A percentile compares a stretch with the other conserved stretches of the same genome.
Evolutionary conservation across 2,113 vertebrate genomes (phyloP).

Genomic region (Gymnocephalus cernua): DNA sequence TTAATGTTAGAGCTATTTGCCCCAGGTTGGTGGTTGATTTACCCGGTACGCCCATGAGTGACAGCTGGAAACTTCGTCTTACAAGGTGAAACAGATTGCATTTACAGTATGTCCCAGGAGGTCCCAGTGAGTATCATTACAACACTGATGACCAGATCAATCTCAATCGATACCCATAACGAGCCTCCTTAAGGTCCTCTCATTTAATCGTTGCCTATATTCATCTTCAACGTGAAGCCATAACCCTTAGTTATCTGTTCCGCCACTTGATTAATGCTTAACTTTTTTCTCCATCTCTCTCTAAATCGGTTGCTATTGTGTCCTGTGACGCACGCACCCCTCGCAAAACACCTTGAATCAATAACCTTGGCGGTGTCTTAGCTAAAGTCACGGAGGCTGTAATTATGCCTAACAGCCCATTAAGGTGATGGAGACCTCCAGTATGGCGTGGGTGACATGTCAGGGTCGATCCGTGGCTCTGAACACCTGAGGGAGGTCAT

Average conservation of each 20-base stretch:
- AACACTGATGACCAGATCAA: conserved; percentile 61
- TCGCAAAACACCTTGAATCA: conserved; percentile 49
- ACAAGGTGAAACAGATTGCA: conserved; percentile 55
- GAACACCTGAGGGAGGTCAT: conserved; percentile 26
- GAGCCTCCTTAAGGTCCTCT: conserved; percentile 42
- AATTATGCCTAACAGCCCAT: conserved; percentile 71
- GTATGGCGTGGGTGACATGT: conserved; percentile 21
- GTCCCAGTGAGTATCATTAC: conserved; percentile 45
- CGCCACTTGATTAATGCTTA: conserved; percentile 19
- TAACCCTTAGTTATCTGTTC: conserved; percentile 24
- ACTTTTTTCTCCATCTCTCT: not conserved
- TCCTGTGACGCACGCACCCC: conserved; percentile 18
- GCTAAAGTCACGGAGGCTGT: conserved; percentile 63
- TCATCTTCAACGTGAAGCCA: conserved; percentile 25
- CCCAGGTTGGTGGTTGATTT: conserved; percentile 38
- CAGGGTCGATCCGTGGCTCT: conserved; percentile 38
- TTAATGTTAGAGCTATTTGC: not conserved
- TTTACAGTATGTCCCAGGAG: conserved; percentile 39
- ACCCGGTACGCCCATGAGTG: conserved; percentile 1
- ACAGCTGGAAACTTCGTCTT: conserved; percentile 33
- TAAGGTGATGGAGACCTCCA: conserved; percentile 70
- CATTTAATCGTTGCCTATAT: conserved; percentile 24
- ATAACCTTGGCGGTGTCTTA: conserved; percentile 71
- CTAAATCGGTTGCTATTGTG: conserved; percentile 47
- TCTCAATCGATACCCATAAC: conserved; percentile 69